Conservation (phyloP, 2,797 vertebrate genomes). For the Pangasius macronema region DNA sequence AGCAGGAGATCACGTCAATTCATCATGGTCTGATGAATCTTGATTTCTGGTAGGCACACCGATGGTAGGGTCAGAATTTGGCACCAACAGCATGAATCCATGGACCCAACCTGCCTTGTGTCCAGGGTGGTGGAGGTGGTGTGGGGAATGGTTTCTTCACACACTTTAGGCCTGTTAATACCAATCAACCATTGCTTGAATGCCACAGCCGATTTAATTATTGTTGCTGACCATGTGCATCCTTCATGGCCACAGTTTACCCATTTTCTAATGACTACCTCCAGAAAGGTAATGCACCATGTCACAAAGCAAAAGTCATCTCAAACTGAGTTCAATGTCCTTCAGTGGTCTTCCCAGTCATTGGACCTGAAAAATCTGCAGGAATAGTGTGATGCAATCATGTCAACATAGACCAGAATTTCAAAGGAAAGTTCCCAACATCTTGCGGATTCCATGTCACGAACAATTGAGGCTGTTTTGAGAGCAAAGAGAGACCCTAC, state of each 20-base stretch:
- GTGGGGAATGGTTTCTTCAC: neutral
- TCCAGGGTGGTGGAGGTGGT: neutral
- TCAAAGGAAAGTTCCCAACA: neutral
- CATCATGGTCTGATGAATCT: too few species aligned
- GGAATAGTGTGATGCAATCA: too few species aligned
- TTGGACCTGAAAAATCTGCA: neutral
- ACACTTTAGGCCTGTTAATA: neutral
- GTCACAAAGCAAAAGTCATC: neutral
- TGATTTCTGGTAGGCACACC: too few species aligned
- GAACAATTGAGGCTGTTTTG: neutral
- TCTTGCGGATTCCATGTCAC: neutral
- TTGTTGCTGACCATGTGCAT: neutral
- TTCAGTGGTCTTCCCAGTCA: too few species aligned
- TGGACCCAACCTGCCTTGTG: too few species aligned
- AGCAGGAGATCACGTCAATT: too few species aligned
- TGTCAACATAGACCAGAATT: neutral
- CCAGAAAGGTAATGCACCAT: neutral
- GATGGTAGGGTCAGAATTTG: too few species aligned
- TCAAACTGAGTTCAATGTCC: neutral
- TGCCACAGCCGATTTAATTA: neutral
- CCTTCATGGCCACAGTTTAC: neutral
- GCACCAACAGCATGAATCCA: too few species aligned
- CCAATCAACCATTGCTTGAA: neutral
- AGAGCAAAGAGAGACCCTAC: neutral
- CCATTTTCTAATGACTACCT: neutral